Evolutionary conservation across 2,888 invertebrate species (phyloP).

Genomic region (Incurvaria masculella): DNA sequence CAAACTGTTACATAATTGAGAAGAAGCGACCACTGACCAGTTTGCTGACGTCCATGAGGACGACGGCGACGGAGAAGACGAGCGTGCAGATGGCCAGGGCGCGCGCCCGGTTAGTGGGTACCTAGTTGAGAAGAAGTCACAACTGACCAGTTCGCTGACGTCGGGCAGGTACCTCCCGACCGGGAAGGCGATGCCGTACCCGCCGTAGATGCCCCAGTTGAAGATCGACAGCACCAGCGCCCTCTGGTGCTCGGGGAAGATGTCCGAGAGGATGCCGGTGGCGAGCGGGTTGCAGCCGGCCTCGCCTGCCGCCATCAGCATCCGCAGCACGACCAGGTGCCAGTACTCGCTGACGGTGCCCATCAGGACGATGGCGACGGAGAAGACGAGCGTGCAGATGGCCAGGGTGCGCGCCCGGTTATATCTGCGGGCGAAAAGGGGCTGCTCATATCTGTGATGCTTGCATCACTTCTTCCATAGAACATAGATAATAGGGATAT

Average conservation of each 20-base stretch:
- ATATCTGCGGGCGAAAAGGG: constrained; percentile 49
- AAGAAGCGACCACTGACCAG: too few species aligned
- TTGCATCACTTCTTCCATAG: too few species aligned
- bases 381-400: constrained; percentile 76
- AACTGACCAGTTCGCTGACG: constrained; percentile 67
- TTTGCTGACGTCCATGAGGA: constrained; percentile 81
- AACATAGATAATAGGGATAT: too few species aligned
- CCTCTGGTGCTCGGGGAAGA: constrained; percentile 76
- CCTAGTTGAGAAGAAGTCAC: constrained; percentile 55
- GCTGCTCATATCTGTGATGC: too few species aligned
- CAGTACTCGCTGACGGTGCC: constrained; percentile 83
- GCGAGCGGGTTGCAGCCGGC: constrained; percentile 86
- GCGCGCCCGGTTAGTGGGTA: constrained; percentile 64
- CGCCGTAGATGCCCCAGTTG: constrained; percentile 95
- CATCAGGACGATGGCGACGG: constrained; percentile 79
- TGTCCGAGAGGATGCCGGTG: constrained; percentile 78
- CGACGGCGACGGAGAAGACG: constrained; percentile 77
- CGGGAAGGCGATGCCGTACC: constrained; percentile 90
- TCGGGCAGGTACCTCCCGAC: constrained; percentile 82
- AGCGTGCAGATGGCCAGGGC: constrained; percentile 74
- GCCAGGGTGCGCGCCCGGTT: constrained; percentile 74
- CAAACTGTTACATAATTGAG: too few species aligned
- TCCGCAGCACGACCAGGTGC: constrained; percentile 83
- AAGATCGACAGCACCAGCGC: constrained; percentile 90
- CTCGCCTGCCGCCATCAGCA: constrained; percentile 86